phyloP scores from a whole-genome alignment of 1,140 invertebrate species.

The Camponotus vicinus region DNA sequence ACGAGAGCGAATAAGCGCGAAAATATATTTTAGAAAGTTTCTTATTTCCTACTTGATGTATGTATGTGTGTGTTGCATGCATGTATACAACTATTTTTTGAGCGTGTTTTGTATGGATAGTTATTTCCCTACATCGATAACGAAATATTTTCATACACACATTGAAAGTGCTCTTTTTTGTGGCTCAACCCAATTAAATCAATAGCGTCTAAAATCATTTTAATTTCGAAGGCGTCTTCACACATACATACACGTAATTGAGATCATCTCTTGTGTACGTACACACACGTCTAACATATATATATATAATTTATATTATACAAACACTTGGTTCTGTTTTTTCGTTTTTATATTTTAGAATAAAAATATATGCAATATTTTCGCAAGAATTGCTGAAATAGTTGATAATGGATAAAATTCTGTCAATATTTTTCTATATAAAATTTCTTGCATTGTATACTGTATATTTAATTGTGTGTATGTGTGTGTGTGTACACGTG shows the following conservation, averaged over 20 bases:
- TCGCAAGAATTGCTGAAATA: slow-evolving; percentile 26
- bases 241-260: background rate
- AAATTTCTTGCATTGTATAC: slow-evolving; percentile 16
- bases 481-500: too few species aligned
- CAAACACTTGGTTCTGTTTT: background rate
- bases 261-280: background rate
- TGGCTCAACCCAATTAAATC: slow-evolving; percentile 60
- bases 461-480: slow-evolving; percentile 9
- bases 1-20: background rate
- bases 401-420: slow-evolving; percentile 37
- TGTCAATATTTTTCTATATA: slow-evolving; percentile 28
- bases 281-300: background rate
- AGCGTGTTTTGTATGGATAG: slow-evolving; percentile 62
- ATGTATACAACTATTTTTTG: slow-evolving; percentile 81
- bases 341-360: slow-evolving; percentile 32
- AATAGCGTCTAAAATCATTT: slow-evolving; percentile 43
- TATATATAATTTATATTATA: slow-evolving; percentile 3
- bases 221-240: background rate
- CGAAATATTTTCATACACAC: slow-evolving; percentile 27
- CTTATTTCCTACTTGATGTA: slow-evolving; percentile 72
- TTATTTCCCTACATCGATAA: slow-evolving; percentile 70
- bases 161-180: too few species aligned
- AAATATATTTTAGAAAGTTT: slow-evolving; percentile 74
- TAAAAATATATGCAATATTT: slow-evolving; percentile 35
- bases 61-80: slow-evolving; percentile 60